Percentiles rank a stretch among this genome's conserved stretches.
These are phyloP conservation scores for Mareca penelope DNA, from an alignment of 2,797 vertebrate genomes.

Conservation along the genomic window DNA sequence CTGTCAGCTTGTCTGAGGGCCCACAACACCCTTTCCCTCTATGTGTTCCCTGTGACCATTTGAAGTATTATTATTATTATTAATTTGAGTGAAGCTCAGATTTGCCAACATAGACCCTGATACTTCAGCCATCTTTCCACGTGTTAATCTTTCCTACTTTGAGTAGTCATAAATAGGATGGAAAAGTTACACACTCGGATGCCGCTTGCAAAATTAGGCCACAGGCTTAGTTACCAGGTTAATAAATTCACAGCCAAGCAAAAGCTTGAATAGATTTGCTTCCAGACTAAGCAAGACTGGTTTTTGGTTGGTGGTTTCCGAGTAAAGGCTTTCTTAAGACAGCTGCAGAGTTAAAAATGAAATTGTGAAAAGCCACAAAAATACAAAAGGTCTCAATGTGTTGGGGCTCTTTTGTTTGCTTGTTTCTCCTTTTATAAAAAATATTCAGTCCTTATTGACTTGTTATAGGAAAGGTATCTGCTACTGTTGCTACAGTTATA, in stretches of 20 bases:
- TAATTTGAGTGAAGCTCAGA: neutral
- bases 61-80: neutral
- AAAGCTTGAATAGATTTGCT: neutral
- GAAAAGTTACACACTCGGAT: neutral
- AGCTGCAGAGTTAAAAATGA: neutral
- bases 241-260: neutral
- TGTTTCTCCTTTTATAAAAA: neutral
- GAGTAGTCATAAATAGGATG: neutral
- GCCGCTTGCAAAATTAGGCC: neutral
- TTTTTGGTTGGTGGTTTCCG: neutral
- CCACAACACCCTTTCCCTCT: neutral
- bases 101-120: neutral
- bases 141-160: neutral
- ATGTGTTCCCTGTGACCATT: neutral
- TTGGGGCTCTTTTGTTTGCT: neutral
- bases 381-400: neutral
- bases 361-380: neutral
- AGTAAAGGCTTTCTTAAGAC: neutral
- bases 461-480: neutral
- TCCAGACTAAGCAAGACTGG: neutral
- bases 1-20: neutral
- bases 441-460: neutral
- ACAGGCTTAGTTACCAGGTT: neutral
- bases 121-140: neutral
- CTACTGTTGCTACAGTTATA: neutral